phyloP scores from a whole-genome alignment of 1,140 invertebrate species.

The Drosophila pseudoananassae region DNA sequence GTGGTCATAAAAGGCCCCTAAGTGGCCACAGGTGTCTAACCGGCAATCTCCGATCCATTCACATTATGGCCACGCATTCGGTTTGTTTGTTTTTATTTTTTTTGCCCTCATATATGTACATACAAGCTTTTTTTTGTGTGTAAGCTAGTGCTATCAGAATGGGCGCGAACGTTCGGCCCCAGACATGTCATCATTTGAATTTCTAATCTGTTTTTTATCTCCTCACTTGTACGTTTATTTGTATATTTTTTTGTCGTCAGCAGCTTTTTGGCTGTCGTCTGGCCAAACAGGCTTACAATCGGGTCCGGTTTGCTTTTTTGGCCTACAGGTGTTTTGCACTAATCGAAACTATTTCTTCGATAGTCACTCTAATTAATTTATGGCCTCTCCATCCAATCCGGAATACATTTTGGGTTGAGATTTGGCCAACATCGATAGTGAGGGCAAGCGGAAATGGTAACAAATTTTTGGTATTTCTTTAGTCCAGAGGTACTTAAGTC shows the following conservation, averaged over 20 bases:
- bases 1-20: slow-evolving; percentile 21
- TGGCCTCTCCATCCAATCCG: slow-evolving; percentile 50
- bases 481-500: not conserved
- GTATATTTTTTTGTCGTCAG: slow-evolving; percentile 32
- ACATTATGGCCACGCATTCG: slow-evolving; percentile 45
- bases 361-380: slow-evolving; percentile 78
- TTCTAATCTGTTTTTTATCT: slow-evolving; percentile 81
- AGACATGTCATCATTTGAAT: slow-evolving; percentile 73
- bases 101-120: not conserved
- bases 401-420: slow-evolving; percentile 28
- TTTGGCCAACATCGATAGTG: slow-evolving; percentile 23
- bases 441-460: slow-evolving; percentile 15
- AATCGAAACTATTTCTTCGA: slow-evolving; percentile 66
- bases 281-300: slow-evolving; percentile 67
- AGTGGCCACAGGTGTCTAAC: slow-evolving; percentile 60
- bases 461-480: not conserved
- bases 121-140: not conserved
- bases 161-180: slow-evolving; percentile 47
- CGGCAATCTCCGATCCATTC: slow-evolving; percentile 45
- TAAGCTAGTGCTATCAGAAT: slow-evolving; percentile 45
- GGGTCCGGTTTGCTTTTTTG: slow-evolving; percentile 58
- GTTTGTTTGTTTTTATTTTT: slow-evolving; percentile 3
- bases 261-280: slow-evolving; percentile 34
- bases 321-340: slow-evolving; percentile 81
- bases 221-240: slow-evolving; percentile 24